Percentiles rank a stretch among this genome's conserved stretches.
Conservation (phyloP, 2,113 vertebrate species). For the Falcunculus frontatus region DNA sequence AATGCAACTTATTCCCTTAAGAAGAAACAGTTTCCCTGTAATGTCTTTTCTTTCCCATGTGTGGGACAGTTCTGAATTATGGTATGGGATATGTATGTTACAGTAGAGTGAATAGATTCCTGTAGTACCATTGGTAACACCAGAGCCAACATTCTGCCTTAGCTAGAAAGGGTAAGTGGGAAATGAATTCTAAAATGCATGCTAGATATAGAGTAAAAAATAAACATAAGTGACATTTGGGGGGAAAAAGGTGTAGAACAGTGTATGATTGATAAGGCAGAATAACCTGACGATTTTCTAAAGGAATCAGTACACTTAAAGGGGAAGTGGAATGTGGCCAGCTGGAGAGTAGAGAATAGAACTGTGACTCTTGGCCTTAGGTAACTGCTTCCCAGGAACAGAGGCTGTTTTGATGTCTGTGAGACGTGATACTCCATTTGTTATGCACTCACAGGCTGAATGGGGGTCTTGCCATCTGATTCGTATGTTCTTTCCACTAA, state of each 20-base stretch:
- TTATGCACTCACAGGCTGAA: neutral
- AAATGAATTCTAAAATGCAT: conserved; percentile 59
- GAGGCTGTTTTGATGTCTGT: neutral
- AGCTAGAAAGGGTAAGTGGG: conserved; percentile 36
- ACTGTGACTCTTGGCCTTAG: neutral
- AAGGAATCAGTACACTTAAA: conserved; percentile 10
- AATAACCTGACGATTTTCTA: neutral
- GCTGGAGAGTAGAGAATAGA: neutral
- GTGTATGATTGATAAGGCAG: conserved; percentile 6
- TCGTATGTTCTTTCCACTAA: neutral
- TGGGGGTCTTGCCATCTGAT: neutral
- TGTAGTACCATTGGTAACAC: conserved; percentile 43
- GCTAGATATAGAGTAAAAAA: conserved; percentile 39
- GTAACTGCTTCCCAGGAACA: neutral
- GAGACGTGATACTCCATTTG: neutral
- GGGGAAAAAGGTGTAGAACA: neutral
- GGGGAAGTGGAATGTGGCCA: neutral
- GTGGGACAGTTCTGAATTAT: conserved; percentile 22
- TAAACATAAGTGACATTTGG: neutral
- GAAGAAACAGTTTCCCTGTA: neutral
- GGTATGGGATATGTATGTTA: conserved; percentile 27
- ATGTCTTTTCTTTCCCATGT: neutral
- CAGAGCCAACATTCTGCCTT: conserved; percentile 49
- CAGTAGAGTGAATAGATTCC: conserved; percentile 57
- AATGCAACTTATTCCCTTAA: conserved; percentile 1